A percentile compares a stretch with the other conserved stretches of the same genome.
phyloP scores from a whole-genome alignment of 1,140 invertebrate species.

The Hycleus phaleratus region DNA sequence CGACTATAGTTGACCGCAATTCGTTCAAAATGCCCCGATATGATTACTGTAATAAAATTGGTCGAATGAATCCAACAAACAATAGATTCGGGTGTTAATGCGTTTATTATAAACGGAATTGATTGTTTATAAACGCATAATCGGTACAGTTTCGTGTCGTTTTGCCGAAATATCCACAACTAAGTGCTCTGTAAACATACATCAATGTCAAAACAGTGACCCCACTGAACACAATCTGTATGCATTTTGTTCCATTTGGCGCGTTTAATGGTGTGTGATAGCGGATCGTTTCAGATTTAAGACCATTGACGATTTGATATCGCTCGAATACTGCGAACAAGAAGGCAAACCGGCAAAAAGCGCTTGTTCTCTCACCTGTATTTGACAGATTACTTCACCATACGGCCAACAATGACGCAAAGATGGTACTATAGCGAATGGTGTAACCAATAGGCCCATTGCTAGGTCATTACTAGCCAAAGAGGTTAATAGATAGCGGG shows the following conservation, averaged over 20 bases:
- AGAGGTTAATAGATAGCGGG: constrained; percentile 73
- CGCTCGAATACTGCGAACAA: too few species aligned
- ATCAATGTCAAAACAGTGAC: constrained; percentile 7
- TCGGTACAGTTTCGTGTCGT: constrained; percentile 2
- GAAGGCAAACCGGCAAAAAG: not conserved
- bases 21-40: too few species aligned
- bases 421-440: constrained; percentile 70
- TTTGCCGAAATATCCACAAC: constrained; percentile 2
- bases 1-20: too few species aligned
- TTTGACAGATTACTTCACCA: constrained; percentile 79
- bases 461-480: constrained; percentile 76
- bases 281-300: not conserved
- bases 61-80: too few species aligned
- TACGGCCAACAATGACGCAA: constrained; percentile 82
- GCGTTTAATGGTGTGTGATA: constrained; percentile 10
- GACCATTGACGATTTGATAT: too few species aligned
- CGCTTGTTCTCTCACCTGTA: constrained; percentile 56
- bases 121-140: constrained; percentile 1
- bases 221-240: constrained; percentile 7
- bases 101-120: not conserved
- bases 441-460: constrained; percentile 73
- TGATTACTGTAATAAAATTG: too few species aligned
- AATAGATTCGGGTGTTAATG: not conserved
- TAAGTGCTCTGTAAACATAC: constrained; percentile 14
- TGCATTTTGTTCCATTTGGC: constrained; percentile 14